Conservation (phyloP, 1,140 invertebrate genomes). For the Tetragonula clypearis region DNA sequence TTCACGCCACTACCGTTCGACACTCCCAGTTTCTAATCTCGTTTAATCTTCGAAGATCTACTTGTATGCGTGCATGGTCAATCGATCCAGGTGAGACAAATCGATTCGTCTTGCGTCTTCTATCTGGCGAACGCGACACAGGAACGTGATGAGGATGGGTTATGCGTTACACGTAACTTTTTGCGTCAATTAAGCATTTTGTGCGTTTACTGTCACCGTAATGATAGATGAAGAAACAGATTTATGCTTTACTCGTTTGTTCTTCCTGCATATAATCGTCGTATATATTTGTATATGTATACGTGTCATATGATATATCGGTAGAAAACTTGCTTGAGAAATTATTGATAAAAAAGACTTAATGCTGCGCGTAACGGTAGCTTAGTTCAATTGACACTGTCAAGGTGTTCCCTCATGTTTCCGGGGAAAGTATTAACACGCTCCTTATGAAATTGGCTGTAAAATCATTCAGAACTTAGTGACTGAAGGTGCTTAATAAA, state of each 20-base stretch:
- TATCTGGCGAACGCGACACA: neutral
- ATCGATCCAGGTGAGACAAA: slow-evolving; percentile 45
- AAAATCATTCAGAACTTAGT: neutral
- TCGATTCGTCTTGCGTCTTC: slow-evolving; percentile 21
- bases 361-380: neutral
- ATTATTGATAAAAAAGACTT: neutral
- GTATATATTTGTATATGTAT: too few relatives aligned
- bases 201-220: neutral
- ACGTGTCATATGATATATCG: neutral
- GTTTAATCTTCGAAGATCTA: slow-evolving; percentile 44
- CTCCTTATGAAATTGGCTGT: neutral
- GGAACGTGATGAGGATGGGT: neutral
- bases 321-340: neutral
- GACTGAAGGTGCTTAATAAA: neutral
- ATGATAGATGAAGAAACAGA: neutral
- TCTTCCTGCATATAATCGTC: neutral
- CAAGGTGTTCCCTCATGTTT: neutral
- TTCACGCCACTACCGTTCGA: slow-evolving; percentile 41
- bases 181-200: slow-evolving; percentile 6
- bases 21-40: slow-evolving; percentile 57
- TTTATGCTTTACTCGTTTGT: neutral
- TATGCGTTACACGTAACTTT: slow-evolving; percentile 29
- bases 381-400: neutral
- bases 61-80: slow-evolving; percentile 24
- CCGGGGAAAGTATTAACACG: slow-evolving; percentile 1